A percentile compares a stretch with the other conserved stretches of the same genome.
phyloP scores from a whole-genome alignment of 2,113 vertebrate species.

The Limanda limanda region DNA sequence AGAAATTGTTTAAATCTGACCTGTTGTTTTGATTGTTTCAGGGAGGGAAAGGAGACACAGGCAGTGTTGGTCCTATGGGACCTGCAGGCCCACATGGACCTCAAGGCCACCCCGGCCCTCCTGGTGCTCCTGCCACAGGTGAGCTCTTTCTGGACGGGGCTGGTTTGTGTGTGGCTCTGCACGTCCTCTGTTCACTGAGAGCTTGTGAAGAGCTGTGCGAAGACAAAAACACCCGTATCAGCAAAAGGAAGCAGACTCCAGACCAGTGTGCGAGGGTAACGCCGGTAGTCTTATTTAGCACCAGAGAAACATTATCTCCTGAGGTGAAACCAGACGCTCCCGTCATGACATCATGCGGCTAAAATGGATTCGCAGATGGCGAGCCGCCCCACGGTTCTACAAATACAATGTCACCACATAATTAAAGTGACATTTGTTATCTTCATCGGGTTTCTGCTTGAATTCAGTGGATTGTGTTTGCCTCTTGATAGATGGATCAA shows the following conservation, averaged over 20 bases:
- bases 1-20: not conserved
- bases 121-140: slow-evolving; percentile 90
- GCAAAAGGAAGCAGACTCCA: slow-evolving; percentile 51
- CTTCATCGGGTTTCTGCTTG: slow-evolving; percentile 52
- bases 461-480: slow-evolving; percentile 45
- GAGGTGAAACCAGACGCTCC: slow-evolving; percentile 58
- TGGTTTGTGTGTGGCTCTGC: not conserved
- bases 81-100: slow-evolving; percentile 90
- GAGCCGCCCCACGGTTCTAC: slow-evolving; percentile 43
- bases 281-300: slow-evolving; percentile 66
- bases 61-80: slow-evolving; percentile 87
- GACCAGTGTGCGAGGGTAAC: slow-evolving; percentile 48
- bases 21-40: slow-evolving; percentile 65
- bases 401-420: slow-evolving; percentile 73
- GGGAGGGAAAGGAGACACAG: slow-evolving; percentile 92
- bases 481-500: slow-evolving; percentile 54
- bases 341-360: slow-evolving; percentile 75
- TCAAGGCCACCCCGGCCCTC: slow-evolving; percentile 89
- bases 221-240: slow-evolving; percentile 24
- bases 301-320: slow-evolving; percentile 65
- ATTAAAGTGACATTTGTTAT: slow-evolving; percentile 62
- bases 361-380: slow-evolving; percentile 61
- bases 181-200: not conserved
- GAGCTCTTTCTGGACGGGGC: slow-evolving; percentile 29
- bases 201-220: slow-evolving; percentile 12